Evolutionary conservation across 2,113 vertebrate species (phyloP), one percentile per base, ranked within the genome.

Genomic region (Eulemur macaco): DNA sequence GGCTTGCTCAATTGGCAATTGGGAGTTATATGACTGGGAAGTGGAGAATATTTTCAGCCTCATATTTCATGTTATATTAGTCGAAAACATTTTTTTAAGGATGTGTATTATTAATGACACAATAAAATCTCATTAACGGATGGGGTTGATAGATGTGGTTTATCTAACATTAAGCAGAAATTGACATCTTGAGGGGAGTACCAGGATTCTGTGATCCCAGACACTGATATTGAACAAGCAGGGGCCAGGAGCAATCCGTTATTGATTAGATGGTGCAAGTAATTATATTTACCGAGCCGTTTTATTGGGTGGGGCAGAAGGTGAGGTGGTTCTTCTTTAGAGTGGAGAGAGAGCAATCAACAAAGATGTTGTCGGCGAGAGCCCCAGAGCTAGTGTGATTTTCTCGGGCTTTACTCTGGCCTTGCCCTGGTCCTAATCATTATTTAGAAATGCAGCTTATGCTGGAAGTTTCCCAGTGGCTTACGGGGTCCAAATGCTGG

Each of bases 221-320:
- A 97, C 97, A 92, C 94, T 97, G 98, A 97, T 98, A 98, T 98
- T 94, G 98, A 98, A 97, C 97, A 81, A 92, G 85, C 96, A 96
- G 84, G 98, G 97, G 98, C 98, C 98, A 97, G 91, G 97, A 98
- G 98, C 98, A 98, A 98, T 98, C 97, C 18, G 37, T 96, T 98
- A 99, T 99, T 98, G 98, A 98, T 98, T 98, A 98, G 98, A 95
- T 66, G 83, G 97, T 54, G 85, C 95, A 94, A 98, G 98, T 98
- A 98, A 97, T 98, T 98, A 98, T 98, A 97, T 98, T 98, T 98
- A 96, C 96, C 13, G 47, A 83, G 96, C 96, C 21, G 29, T 98
- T 98, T 98, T 98, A 98, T 97, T 97, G 98, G 98, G 98, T 97
- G 98, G 98, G 98, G 97, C 97, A 95, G 95, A 89, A 90, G 82